Evolutionary conservation across 2,113 vertebrate genomes (phyloP), one percentile per base, ranked within the genome.

Genomic region (Melanerpes aurifrons): DNA sequence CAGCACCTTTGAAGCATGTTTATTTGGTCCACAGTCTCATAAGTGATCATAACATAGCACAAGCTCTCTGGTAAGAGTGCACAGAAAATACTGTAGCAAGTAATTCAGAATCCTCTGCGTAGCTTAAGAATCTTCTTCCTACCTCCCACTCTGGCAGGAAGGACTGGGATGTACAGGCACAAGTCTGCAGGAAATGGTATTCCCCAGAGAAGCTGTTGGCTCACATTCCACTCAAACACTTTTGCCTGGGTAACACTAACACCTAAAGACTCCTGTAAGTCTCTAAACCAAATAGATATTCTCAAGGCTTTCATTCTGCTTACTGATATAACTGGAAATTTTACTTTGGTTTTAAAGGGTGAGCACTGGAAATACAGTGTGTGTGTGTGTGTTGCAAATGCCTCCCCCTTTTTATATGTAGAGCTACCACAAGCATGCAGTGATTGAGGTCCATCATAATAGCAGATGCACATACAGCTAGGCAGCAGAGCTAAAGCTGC

Each of bases 371-470:
- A 54, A 13, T 9, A 5, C 26, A 47, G 14, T 53, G 48, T 12
- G 50, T 6, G 26, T 24, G 50, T 6, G 26, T 45, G 22, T 26
- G 16, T 1, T 56, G 6, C 21, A 14, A 63, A 47, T 29, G n/a
- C 62, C 25, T 3, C 9, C 1, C 24, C 62, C 25, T 10, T 37
- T 62, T 53, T 29, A n/a, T 17, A 18, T 18, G 6, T 54, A 54
- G 45, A 77, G 76, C 40, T 67, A 10, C 13, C 0, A 9, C 25
- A 59, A 62, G 16, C 12, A 37, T 0, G 0, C 13, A 32, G 61
- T 17, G 53, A 12, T 1, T 18, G 54, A 68, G 37, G 18, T 76
- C 45, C 5, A 0, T 4, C 48, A 18, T 7, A 21, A 14, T 53
- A 56, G 3, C 2, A 3, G 16, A 10, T 9, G 17, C 17, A 43